phyloP scores from a whole-genome alignment of 2,888 invertebrate species.

The Ecliptopera silaceata region DNA sequence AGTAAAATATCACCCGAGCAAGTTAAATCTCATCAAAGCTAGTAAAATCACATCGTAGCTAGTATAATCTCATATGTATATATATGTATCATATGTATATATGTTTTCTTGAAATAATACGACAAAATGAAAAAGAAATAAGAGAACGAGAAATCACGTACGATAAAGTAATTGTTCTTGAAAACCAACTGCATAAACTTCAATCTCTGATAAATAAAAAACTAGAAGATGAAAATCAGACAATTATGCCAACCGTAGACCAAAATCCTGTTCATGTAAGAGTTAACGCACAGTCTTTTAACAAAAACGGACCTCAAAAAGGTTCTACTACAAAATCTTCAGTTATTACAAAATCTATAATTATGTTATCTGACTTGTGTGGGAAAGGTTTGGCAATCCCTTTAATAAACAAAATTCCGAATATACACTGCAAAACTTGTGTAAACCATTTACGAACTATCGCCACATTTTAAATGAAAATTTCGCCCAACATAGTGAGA shows the following conservation, averaged over 20 bases:
- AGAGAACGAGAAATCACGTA: not conserved
- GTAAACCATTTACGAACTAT: not conserved
- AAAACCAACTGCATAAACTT: not conserved
- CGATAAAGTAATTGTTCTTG: not conserved
- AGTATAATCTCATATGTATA: conserved; percentile 63
- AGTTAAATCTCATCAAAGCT: not conserved
- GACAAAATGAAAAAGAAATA: not conserved
- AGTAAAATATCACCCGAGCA: conserved; percentile 51
- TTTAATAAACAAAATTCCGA: not conserved
- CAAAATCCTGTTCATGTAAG: not conserved
- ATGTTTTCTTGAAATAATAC: not conserved
- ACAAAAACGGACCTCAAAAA: not conserved
- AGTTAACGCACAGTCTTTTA: not conserved
- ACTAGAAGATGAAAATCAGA: too few species aligned
- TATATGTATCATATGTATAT: too few species aligned
- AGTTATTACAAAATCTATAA: not conserved
- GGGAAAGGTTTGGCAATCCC: not conserved
- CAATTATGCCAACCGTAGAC: not conserved
- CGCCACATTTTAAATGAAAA: too few species aligned
- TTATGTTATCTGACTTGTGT: not conserved
- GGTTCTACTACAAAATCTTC: not conserved
- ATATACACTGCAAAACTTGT: not conserved
- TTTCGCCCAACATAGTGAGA: too few species aligned
- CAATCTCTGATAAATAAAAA: not conserved
- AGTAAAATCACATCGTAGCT: conserved; percentile 79